Evolutionary conservation across 2,113 vertebrate genomes (phyloP).

Genomic region (Gambusia affinis): DNA sequence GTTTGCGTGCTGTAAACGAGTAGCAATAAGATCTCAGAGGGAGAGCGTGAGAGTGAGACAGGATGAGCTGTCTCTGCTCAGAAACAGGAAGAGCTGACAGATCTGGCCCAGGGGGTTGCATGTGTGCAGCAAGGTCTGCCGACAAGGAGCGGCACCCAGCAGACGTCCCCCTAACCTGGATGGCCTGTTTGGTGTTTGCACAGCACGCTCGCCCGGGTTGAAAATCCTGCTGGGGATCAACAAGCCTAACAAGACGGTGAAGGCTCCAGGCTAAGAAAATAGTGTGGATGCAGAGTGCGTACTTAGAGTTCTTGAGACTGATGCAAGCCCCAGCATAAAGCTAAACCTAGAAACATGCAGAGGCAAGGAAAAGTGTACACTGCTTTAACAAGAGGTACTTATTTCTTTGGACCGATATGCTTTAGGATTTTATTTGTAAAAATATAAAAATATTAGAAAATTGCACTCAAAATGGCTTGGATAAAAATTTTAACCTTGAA

Average conservation of each 20-base stretch:
- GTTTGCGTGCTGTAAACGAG: slow-evolving; percentile 50
- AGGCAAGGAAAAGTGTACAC: background rate
- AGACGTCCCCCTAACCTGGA: slow-evolving; percentile 22
- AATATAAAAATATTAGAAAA: too few relatives aligned
- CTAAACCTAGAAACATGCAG: background rate
- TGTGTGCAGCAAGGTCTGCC: slow-evolving; percentile 34
- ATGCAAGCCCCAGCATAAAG: slow-evolving; percentile 7
- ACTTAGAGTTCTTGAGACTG: slow-evolving; percentile 28
- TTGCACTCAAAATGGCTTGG: too few relatives aligned
- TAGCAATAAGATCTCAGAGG: slow-evolving; percentile 41
- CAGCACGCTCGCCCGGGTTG: slow-evolving; percentile 41
- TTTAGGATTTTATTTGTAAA: too few relatives aligned
- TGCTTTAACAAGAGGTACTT: background rate
- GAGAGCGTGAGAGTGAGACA: slow-evolving; percentile 26
- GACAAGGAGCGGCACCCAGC: slow-evolving; percentile 37
- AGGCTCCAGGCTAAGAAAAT: slow-evolving; percentile 41
- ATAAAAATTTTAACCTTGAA: too few relatives aligned
- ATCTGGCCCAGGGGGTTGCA: slow-evolving; percentile 47
- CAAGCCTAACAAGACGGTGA: slow-evolving; percentile 45
- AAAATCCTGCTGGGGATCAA: slow-evolving; percentile 55
- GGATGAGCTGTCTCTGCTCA: slow-evolving; percentile 38
- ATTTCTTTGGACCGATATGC: background rate
- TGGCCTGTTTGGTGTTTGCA: slow-evolving; percentile 44
- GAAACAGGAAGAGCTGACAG: slow-evolving; percentile 49
- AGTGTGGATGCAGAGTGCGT: slow-evolving; percentile 25